These are phyloP conservation scores for Geodia barretti DNA, from an alignment of 37 sponge, comb jelly and placozoan species.

Conservation along the genomic window DNA sequence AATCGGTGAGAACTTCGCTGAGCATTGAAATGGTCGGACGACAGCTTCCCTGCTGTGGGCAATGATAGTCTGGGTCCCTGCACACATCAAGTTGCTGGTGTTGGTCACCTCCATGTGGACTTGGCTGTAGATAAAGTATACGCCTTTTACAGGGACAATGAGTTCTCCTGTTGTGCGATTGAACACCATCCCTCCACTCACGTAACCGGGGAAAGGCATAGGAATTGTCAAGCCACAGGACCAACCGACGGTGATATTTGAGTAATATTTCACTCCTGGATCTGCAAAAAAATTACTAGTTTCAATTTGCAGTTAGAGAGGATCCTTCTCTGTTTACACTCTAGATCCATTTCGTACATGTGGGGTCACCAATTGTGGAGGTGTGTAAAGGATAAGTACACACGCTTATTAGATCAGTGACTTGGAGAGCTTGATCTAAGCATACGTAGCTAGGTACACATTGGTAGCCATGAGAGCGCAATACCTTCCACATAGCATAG, in stretches of 20 bases:
- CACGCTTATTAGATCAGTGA: no score
- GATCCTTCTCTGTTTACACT: no score
- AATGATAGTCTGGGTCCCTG: not conserved
- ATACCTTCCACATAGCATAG: not conserved
- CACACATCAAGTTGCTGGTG: not conserved
- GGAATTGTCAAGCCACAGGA: not conserved
- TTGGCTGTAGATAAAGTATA: slow-evolving; percentile 70
- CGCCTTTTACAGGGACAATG: slow-evolving; percentile 41
- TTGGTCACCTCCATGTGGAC: slow-evolving; percentile 1
- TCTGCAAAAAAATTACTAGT: no score
- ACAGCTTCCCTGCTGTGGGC: not conserved
- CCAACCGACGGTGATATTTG: slow-evolving; percentile 15
- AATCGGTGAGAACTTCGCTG: not conserved
- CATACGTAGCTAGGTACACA: no score
- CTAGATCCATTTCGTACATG: no score
- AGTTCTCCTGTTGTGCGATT: slow-evolving; percentile 43
- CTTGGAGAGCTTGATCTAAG: no score
- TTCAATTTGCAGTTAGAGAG: no score
- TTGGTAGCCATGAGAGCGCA: not conserved
- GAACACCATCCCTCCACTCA: slow-evolving; percentile 59
- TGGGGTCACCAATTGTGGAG: no score
- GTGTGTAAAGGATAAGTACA: no score
- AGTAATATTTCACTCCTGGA: not conserved
- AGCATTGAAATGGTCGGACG: not conserved
- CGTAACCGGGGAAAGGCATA: not conserved